Evolutionary conservation across 2,888 invertebrate species (phyloP), one percentile per base, ranked within the genome.

Genomic region (Lasioglossum pauxillum): DNA sequence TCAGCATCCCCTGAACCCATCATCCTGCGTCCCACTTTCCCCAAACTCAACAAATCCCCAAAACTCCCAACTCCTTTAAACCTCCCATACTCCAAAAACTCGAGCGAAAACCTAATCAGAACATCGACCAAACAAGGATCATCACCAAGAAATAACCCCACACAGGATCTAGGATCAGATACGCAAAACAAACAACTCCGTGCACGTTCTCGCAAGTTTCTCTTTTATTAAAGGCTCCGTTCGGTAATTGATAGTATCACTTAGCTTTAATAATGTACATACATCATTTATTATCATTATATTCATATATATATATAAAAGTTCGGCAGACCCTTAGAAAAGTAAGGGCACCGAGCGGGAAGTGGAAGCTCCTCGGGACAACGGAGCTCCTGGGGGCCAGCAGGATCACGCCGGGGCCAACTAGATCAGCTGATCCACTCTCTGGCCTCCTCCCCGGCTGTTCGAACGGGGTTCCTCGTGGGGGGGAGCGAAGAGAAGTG

Each of bases 181-280:
- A 53, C 7, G 7, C 2, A 31, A 64, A 16, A 14, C 14, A 31
- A 64, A 64, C 7, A 35, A 67, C 67, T 19, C 35, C 2, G 8
- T 8, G 3, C 23, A 23, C 10, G 23, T 41, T 91, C 93, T 92
- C 89, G 92, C 90, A 89, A 78, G 91, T 90, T 90, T 92, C 86
- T 93, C 89, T 93, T 92, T 94, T 94, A 93, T 94, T 93, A 90
- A 91, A 92, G 90, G 90, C 92, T 90, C 91, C 88, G 86, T 82
- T 83, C 90, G 90, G 88, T 89, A 69, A 84, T 78, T 86, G 89
- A 86, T 89, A 89, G 72, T 92, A 91, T 90, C 89, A 90, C 90
- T 90, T 90, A 88, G 75, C 86, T 90, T 88, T 89, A 88, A 92
- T 90, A 93, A 93, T 93, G 91, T 73, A 88, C 80, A 83, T 82